These are phyloP conservation scores for Nannospalax galili DNA, from an alignment of 2,113 vertebrate genomes.

Conservation along the genomic window DNA sequence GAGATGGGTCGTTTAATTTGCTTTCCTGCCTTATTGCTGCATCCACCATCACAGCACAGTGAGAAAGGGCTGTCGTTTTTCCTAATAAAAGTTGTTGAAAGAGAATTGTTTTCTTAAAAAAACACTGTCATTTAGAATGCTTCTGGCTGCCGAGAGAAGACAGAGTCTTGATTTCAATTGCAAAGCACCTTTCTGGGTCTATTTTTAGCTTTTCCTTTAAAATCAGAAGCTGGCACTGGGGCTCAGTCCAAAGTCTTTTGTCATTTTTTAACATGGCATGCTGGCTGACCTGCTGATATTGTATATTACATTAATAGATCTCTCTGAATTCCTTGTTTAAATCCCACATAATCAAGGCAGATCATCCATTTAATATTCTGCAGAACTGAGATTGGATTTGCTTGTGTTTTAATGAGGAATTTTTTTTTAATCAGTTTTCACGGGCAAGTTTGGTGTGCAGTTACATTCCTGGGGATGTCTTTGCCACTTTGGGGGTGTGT, in stretches of 20 bases:
- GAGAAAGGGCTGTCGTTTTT: background rate
- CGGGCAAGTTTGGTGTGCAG: rapidly evolving
- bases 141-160: background rate
- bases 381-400: background rate
- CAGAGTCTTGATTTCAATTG: background rate
- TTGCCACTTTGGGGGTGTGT: background rate
- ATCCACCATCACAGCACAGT: background rate
- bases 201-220: conserved; percentile 29
- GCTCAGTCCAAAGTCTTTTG: background rate
- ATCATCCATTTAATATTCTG: background rate
- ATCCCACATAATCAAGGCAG: background rate
- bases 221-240: background rate
- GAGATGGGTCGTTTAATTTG: background rate
- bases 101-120: background rate
- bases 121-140: background rate
- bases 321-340: conserved; percentile 39
- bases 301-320: background rate
- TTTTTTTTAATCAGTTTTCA: background rate
- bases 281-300: background rate
- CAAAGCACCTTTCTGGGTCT: background rate
- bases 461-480: background rate
- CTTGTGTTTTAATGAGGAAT: background rate
- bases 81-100: background rate
- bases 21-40: conserved; percentile 56
- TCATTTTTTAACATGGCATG: background rate